These are phyloP conservation scores for Rynchops niger DNA, from an alignment of 2,113 vertebrate species.

Conservation along the genomic window DNA sequence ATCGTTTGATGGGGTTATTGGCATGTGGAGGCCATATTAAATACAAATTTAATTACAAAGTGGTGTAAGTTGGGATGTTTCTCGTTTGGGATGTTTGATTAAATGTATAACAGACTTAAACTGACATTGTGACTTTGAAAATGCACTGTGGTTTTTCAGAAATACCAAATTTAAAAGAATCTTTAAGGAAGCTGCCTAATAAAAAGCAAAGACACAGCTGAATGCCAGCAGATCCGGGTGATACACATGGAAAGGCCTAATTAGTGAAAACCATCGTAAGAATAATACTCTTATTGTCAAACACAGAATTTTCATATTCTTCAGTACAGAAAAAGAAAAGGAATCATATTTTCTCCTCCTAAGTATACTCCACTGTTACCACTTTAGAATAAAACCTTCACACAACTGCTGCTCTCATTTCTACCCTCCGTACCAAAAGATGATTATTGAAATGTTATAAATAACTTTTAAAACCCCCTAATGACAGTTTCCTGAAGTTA, in stretches of 20 bases:
- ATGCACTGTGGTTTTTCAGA: background rate
- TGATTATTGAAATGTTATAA: background rate
- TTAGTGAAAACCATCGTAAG: background rate
- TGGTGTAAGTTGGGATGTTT: constrained; percentile 5
- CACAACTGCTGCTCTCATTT: background rate
- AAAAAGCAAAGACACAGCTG: constrained; percentile 45
- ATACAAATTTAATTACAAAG: constrained; percentile 26
- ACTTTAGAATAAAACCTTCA: background rate
- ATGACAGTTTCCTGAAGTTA: background rate
- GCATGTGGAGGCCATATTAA: constrained; percentile 34
- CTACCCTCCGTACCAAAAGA: background rate
- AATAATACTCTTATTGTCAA: background rate
- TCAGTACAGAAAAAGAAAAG: background rate
- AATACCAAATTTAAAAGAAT: constrained; percentile 23
- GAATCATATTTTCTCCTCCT: background rate
- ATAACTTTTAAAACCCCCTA: background rate
- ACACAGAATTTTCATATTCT: background rate
- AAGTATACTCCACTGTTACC: background rate
- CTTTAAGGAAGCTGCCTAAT: constrained; percentile 23
- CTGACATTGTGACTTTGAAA: constrained; percentile 36
- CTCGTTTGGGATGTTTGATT: constrained; percentile 28
- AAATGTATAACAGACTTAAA: constrained; percentile 43
- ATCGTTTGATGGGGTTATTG: background rate
- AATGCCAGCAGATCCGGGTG: constrained; percentile 25
- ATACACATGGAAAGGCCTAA: background rate